Percentiles rank a stretch among this genome's conserved stretches.
Evolutionary conservation across 2,888 invertebrate genomes (phyloP).

Genomic region (Leucoptera coffeella): DNA sequence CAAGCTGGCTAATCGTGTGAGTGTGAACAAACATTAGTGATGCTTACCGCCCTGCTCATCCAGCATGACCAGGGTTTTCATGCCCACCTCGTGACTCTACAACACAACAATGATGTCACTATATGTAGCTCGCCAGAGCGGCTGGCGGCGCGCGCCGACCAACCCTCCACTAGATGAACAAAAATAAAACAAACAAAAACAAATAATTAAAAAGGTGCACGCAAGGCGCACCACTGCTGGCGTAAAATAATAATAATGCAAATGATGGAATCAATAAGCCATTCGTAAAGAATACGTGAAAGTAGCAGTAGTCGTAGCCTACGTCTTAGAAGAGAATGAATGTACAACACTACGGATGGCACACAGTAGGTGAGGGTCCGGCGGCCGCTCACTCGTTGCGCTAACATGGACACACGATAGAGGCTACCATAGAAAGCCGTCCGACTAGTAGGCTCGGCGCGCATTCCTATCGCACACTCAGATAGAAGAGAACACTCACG

Average conservation of each 20-base stretch:
- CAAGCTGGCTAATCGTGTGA: conserved; percentile 47
- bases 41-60: conserved; percentile 99
- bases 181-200: conserved; percentile 32
- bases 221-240: conserved; percentile 13
- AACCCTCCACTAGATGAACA: conserved; percentile 31
- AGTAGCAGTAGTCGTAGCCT: conserved; percentile 28
- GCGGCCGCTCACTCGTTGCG: conserved; percentile 8
- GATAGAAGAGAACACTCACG: conserved; percentile 32
- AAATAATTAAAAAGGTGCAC: conserved; percentile 23
- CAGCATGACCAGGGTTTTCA: conserved; percentile 99
- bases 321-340: conserved; percentile 34
- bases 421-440: conserved; percentile 16
- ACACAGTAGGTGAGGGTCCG: conserved; percentile 11
- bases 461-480: conserved; percentile 38
- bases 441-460: too few species aligned
- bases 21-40: conserved; percentile 52
- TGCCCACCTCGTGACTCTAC: conserved; percentile 99
- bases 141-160: conserved; percentile 16
- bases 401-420: conserved; percentile 6
- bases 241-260: conserved; percentile 33
- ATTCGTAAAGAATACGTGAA: conserved; percentile 47
- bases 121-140: conserved; percentile 46
- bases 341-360: conserved; percentile 18
- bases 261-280: conserved; percentile 45
- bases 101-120: conserved; percentile 61